Percentiles rank a stretch among this genome's conserved stretches.
Conservation (phyloP, 2,797 vertebrate genomes). For the Rhabdophis nuchalis region DNA sequence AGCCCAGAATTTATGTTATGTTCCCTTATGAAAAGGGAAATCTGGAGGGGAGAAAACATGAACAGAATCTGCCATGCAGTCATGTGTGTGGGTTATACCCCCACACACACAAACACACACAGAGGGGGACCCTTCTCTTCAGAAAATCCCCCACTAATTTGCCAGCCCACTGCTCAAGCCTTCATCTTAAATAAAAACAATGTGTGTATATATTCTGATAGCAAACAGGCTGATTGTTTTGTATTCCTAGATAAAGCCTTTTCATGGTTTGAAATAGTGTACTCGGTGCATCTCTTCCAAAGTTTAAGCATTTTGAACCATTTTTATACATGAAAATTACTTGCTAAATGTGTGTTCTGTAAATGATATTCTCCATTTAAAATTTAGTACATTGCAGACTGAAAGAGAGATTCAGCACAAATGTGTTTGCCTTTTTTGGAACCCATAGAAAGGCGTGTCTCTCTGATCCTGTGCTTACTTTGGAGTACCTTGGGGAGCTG, state of each 20-base stretch:
- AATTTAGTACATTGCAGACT: not conserved
- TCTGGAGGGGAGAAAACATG: not conserved
- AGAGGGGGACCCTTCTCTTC: not conserved
- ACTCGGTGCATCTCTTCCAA: not conserved
- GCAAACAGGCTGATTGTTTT: not conserved
- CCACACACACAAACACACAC: not conserved
- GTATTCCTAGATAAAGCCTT: not conserved
- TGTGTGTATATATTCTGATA: not conserved
- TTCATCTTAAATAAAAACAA: not conserved
- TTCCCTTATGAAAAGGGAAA: not conserved
- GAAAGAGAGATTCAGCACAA: not conserved
- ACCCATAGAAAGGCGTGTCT: not conserved
- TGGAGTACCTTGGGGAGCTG: not conserved
- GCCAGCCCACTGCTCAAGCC: not conserved
- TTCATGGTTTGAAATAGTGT: not conserved
- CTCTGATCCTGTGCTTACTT: not conserved
- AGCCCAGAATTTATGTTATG: not conserved
- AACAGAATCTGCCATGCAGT: not conserved
- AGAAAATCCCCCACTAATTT: not conserved
- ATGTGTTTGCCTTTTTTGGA: not conserved
- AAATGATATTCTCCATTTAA: not conserved
- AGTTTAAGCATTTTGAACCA: not conserved
- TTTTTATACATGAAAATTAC: not conserved
- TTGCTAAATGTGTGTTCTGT: not conserved
- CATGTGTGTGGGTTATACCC: not conserved